Evolutionary conservation across 2,113 vertebrate genomes (phyloP).

Genomic region (Rhea americana): DNA sequence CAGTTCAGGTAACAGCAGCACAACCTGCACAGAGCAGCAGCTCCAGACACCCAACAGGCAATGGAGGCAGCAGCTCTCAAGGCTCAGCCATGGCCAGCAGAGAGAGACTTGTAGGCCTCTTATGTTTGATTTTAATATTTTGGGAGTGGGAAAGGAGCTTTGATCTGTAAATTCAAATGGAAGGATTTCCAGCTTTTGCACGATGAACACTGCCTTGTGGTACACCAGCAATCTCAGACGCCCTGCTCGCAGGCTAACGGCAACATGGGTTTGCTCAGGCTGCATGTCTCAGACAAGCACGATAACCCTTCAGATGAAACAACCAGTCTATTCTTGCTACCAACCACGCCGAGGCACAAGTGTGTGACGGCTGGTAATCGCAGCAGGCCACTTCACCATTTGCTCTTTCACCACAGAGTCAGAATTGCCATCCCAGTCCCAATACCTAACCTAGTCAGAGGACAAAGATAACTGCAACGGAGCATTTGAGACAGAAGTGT

Average conservation of each 20-base stretch:
- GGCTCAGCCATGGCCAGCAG: rapidly evolving
- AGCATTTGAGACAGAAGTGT: background rate
- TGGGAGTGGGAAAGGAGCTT: background rate
- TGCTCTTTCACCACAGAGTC: background rate
- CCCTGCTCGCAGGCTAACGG: background rate
- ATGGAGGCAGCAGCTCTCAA: background rate
- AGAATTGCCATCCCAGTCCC: background rate
- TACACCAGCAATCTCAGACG: background rate
- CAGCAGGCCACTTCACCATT: background rate
- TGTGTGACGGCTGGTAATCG: background rate
- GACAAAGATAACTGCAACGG: background rate
- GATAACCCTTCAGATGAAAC: background rate
- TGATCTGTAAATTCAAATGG: background rate
- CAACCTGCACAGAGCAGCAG: background rate
- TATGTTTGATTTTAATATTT: background rate
- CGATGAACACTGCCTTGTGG: rapidly evolving
- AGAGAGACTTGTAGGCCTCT: background rate
- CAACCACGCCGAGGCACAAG: rapidly evolving
- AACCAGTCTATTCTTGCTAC: rapidly evolving
- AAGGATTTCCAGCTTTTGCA: background rate
- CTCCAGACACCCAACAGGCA: background rate
- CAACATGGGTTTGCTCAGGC: background rate
- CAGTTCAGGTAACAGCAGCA: background rate
- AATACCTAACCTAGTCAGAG: background rate
- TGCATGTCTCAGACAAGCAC: rapidly evolving